Conservation (phyloP, 2,888 invertebrate genomes). For the Hartigia nigra region DNA sequence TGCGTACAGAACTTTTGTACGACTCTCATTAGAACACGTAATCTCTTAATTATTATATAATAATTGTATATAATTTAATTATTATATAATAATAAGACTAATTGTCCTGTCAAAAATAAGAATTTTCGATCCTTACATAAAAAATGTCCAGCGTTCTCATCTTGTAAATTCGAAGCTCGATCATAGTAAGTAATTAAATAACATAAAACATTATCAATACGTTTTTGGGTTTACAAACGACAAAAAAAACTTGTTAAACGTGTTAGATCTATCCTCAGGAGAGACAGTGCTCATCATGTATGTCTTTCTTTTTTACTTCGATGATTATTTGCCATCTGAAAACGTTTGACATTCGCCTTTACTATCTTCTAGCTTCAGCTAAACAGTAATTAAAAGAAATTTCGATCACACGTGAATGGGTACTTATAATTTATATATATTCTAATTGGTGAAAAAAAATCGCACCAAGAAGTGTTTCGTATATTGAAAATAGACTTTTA, state of each 20-base stretch:
- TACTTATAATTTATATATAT: background rate
- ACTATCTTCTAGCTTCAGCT: constrained; percentile 1
- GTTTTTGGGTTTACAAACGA: constrained; percentile 26
- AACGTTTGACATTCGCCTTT: background rate
- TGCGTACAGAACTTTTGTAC: background rate
- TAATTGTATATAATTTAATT: too few species aligned
- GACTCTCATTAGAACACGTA: background rate
- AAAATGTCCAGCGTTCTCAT: constrained; percentile 26
- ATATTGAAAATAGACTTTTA: background rate
- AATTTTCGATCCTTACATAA: background rate
- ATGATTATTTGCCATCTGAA: background rate
- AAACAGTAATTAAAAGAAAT: background rate
- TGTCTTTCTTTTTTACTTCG: background rate
- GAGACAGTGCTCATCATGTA: background rate
- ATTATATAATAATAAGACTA: too few species aligned
- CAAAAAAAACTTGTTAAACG: background rate
- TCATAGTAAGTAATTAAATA: constrained; percentile 37
- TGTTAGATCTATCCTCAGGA: background rate
- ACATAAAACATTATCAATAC: constrained; percentile 27
- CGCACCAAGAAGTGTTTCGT: background rate
- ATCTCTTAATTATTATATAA: background rate
- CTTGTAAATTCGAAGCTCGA: constrained; percentile 41
- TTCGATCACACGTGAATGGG: background rate
- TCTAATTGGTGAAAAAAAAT: background rate
- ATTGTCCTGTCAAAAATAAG: background rate